These are phyloP conservation scores for Xanthorhoe designata DNA, from an alignment of 2,888 invertebrate genomes.

Conservation along the genomic window DNA sequence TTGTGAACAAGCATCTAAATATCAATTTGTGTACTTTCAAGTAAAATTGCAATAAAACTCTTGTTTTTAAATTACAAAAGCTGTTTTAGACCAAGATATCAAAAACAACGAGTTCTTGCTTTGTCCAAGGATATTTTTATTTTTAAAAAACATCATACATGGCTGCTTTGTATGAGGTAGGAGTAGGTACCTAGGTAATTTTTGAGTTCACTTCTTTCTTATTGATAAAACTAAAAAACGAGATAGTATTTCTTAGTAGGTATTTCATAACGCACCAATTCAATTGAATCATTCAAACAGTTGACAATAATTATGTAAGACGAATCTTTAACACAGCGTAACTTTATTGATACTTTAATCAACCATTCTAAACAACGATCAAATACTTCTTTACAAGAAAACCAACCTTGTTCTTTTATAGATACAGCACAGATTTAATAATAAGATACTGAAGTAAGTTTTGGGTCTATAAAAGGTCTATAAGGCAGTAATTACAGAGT, in stretches of 20 bases:
- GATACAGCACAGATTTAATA: conserved; percentile 13
- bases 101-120: too few species aligned
- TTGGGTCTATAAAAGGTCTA: conserved; percentile 3
- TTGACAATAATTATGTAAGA: conserved; percentile 35
- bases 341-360: conserved; percentile 44
- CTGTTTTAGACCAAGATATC: too few species aligned
- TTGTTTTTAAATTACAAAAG: too few species aligned
- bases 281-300: conserved; percentile 16
- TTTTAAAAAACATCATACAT: too few species aligned
- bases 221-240: too few species aligned
- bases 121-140: too few species aligned
- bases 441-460: neutral
- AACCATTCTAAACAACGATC: conserved; percentile 33
- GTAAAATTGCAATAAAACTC: too few species aligned
- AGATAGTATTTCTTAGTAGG: too few species aligned
- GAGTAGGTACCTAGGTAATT: too few species aligned
- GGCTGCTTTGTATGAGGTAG: too few species aligned
- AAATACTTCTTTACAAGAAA: conserved; percentile 9
- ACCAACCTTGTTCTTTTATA: neutral
- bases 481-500: neutral
- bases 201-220: neutral
- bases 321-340: conserved; percentile 33
- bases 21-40: too few species aligned
- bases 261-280: conserved; percentile 4
- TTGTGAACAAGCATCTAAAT: too few species aligned